Conservation (phyloP, 1,140 invertebrate species). For the Meloidogyne floridensis region DNA sequence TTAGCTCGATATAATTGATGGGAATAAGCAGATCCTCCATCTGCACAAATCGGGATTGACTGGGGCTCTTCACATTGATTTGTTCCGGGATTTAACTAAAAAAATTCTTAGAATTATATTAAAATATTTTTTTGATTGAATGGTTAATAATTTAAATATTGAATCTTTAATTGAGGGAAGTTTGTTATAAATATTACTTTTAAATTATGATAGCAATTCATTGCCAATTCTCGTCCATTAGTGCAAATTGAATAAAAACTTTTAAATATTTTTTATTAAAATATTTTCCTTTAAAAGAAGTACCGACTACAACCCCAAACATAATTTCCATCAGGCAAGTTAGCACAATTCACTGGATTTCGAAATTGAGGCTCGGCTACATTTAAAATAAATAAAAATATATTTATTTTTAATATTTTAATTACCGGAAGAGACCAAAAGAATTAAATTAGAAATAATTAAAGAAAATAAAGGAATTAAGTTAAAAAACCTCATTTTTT, state of each 20-base stretch:
- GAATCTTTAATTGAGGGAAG: too few species aligned
- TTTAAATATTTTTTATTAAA: neutral
- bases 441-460: neutral
- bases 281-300: neutral
- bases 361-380: conserved; percentile 34
- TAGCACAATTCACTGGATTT: conserved; percentile 26
- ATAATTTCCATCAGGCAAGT: conserved; percentile 39
- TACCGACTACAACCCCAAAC: conserved; percentile 35
- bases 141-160: neutral
- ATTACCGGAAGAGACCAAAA: neutral
- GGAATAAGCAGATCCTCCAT: neutral
- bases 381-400: neutral
- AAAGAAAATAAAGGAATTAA: neutral
- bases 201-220: conserved; percentile 33
- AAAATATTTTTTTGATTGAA: neutral
- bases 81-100: conserved; percentile 31
- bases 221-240: conserved; percentile 29
- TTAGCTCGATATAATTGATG: conserved; percentile 18
- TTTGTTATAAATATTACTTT: neutral
- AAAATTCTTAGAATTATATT: neutral
- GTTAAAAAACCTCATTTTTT: neutral
- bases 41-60: neutral
- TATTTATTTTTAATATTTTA: neutral
- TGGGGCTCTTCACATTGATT: conserved; percentile 37
- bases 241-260: conserved; percentile 40